These are phyloP conservation scores for Ctenochaetus hawaiiensis DNA, from an alignment of 2,797 vertebrate species.

Conservation along the genomic window DNA sequence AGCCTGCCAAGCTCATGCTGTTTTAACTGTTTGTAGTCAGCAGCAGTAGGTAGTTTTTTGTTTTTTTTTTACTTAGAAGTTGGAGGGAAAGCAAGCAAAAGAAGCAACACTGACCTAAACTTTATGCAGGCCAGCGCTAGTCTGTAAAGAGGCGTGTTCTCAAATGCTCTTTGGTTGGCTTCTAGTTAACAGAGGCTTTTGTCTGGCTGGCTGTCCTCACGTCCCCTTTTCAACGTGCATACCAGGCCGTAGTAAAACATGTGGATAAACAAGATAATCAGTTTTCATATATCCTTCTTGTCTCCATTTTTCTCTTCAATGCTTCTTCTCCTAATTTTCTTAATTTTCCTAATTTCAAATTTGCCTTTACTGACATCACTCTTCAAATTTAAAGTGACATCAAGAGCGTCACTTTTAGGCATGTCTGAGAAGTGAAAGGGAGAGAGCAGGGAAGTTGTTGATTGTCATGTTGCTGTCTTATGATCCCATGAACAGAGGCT, in stretches of 20 bases:
- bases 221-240: slow-evolving; percentile 47
- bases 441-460: slow-evolving; percentile 33
- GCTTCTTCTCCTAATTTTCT: not conserved
- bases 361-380: slow-evolving; percentile 24
- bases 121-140: slow-evolving; percentile 21
- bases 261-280: slow-evolving; percentile 35
- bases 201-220: slow-evolving; percentile 43
- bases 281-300: slow-evolving; percentile 26
- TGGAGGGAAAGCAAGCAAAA: slow-evolving; percentile 10
- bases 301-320: slow-evolving; percentile 10
- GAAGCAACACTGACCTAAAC: slow-evolving; percentile 12
- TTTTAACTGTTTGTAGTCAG: slow-evolving; percentile 52
- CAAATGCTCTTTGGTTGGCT: slow-evolving; percentile 49
- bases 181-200: slow-evolving; percentile 59
- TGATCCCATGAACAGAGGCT: slow-evolving; percentile 71
- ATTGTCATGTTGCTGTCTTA: slow-evolving; percentile 60
- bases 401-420: slow-evolving; percentile 15
- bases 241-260: slow-evolving; percentile 58
- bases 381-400: slow-evolving; percentile 42
- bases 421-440: slow-evolving; percentile 22
- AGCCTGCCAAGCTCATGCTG: slow-evolving; percentile 32
- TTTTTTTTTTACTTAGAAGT: slow-evolving; percentile 8
- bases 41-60: slow-evolving; percentile 28
- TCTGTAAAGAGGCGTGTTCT: slow-evolving; percentile 37
- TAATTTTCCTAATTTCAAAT: slow-evolving; percentile 11